Percentiles rank a stretch among this genome's conserved stretches.
phyloP scores from a whole-genome alignment of 2,888 invertebrate genomes.

The Gastrophysa polygoni region DNA sequence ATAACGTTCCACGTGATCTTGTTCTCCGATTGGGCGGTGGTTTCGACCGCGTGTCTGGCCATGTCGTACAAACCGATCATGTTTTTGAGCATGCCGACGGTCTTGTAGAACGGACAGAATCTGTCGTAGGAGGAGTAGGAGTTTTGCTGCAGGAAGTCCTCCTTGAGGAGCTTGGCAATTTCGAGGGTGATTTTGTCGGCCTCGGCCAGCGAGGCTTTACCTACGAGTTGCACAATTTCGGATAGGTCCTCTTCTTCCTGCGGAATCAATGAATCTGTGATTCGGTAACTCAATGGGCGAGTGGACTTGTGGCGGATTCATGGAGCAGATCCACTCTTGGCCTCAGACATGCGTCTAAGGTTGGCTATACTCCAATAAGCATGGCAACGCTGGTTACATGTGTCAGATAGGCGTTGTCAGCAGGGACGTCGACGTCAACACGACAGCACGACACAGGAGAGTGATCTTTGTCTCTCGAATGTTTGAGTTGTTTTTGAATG shows the following conservation, averaged over 20 bases:
- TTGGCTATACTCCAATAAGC: too few relatives aligned
- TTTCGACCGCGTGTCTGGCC: conserved; percentile 96
- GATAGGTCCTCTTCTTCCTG: conserved; percentile 98
- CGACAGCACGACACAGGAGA: too few relatives aligned
- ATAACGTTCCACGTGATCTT: conserved; percentile 99
- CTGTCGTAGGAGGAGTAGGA: conserved; percentile 94
- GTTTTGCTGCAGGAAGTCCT: conserved; percentile 99
- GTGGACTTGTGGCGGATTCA: too few relatives aligned
- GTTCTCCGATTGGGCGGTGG: conserved; percentile 98
- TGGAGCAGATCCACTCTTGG: too few relatives aligned
- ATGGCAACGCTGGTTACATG: too few relatives aligned
- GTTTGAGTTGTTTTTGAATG: too few relatives aligned
- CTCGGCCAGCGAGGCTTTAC: conserved; percentile 98
- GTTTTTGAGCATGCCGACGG: conserved; percentile 97
- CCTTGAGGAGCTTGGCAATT: conserved; percentile 96
- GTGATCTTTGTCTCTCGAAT: too few relatives aligned
- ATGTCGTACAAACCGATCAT: conserved; percentile 99
- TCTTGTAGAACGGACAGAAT: conserved; percentile 99
- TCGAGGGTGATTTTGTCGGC: conserved; percentile 99
- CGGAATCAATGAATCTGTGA: background rate
- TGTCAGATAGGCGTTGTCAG: too few relatives aligned
- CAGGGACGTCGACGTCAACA: too few relatives aligned
- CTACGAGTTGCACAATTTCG: conserved; percentile 99
- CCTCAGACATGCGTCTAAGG: too few relatives aligned
- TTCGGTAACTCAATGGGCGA: too few relatives aligned